These are phyloP conservation scores for Tiliqua scincoides DNA, from an alignment of 2,113 vertebrate genomes.

Conservation along the genomic window DNA sequence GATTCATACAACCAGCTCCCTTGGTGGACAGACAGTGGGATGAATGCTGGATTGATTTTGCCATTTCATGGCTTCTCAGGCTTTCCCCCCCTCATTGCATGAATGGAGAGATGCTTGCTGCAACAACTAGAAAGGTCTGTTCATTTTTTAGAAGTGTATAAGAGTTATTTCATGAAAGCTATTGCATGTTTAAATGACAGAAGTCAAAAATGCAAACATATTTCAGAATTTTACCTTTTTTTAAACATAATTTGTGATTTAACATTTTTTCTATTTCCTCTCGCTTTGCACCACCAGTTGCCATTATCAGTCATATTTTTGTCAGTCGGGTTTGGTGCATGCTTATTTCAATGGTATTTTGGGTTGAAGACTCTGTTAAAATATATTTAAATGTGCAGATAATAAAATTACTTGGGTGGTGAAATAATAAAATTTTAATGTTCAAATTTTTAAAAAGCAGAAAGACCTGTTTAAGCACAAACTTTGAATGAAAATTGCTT, in stretches of 20 bases:
- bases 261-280: not conserved
- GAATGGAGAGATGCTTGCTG: not conserved
- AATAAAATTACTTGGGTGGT: not conserved
- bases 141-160: not conserved
- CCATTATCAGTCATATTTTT: not conserved
- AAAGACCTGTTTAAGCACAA: not conserved
- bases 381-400: not conserved
- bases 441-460: not conserved
- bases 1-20: conserved; percentile 10
- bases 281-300: not conserved
- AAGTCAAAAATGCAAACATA: not conserved
- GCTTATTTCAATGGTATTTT: not conserved
- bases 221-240: not conserved
- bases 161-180: not conserved
- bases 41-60: conserved; percentile 28
- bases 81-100: not conserved
- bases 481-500: not conserved
- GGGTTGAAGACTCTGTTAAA: not conserved
- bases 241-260: not conserved
- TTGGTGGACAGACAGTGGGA: conserved; percentile 57
- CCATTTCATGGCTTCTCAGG: conserved; percentile 28
- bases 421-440: not conserved
- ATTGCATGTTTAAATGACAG: not conserved
- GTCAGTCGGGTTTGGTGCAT: not conserved
- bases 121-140: not conserved